These are phyloP conservation scores for Thaleichthys pacificus DNA, from an alignment of 2,797 vertebrate species.

Conservation along the genomic window DNA sequence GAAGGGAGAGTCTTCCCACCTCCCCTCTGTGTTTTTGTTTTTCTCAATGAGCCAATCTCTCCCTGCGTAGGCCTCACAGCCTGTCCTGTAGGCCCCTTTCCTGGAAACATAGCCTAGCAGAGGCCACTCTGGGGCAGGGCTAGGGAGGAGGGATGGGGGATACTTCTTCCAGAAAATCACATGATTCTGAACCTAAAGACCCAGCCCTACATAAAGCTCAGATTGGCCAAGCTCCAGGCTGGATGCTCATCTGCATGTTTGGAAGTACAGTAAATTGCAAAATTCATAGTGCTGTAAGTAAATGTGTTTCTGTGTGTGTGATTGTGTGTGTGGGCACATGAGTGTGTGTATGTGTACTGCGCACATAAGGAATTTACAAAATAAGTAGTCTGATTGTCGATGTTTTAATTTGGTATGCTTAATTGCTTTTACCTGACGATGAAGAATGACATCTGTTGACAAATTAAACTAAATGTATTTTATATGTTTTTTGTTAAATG, in stretches of 20 bases:
- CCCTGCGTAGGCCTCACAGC: conserved; percentile 77
- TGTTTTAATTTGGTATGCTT: neutral
- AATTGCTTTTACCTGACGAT: neutral
- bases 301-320: conserved; percentile 39
- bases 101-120: conserved; percentile 77
- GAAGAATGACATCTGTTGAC: conserved; percentile 3
- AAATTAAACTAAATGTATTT: neutral
- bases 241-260: conserved; percentile 55
- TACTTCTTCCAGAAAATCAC: conserved; percentile 76
- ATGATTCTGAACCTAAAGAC: conserved; percentile 68
- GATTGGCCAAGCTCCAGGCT: conserved; percentile 55
- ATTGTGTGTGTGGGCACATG: conserved; percentile 26
- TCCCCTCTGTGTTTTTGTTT: conserved; percentile 82
- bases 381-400: neutral
- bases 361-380: neutral
- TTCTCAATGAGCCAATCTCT: conserved; percentile 84
- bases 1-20: conserved; percentile 73
- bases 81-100: conserved; percentile 81
- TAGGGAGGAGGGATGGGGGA: conserved; percentile 46
- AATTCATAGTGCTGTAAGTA: conserved; percentile 44
- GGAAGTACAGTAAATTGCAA: conserved; percentile 47
- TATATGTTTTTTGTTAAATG: neutral
- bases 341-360: neutral
- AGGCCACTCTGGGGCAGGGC: conserved; percentile 77
- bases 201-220: conserved; percentile 65